A percentile compares a stretch with the other conserved stretches of the same genome.
These are phyloP conservation scores for Gallinago paraguaiae DNA, from an alignment of 2,113 vertebrate species.

Conservation along the genomic window DNA sequence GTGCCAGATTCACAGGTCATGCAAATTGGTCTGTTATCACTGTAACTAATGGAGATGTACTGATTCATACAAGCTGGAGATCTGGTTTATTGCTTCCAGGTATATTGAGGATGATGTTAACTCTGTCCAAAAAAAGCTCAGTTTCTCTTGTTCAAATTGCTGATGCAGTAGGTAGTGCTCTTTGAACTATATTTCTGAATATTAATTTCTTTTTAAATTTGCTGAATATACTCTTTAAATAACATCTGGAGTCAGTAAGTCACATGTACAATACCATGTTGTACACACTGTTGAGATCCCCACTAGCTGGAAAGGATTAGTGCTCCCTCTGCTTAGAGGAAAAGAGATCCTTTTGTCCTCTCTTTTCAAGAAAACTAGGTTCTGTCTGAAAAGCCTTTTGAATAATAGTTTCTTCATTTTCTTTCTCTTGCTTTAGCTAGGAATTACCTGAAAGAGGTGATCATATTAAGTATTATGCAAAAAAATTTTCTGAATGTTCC, in stretches of 20 bases:
- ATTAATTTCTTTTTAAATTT: background rate
- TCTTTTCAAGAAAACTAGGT: background rate
- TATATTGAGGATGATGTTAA: background rate
- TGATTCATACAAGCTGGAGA: background rate
- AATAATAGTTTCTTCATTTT: background rate
- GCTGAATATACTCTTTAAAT: background rate
- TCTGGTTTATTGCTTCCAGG: slow-evolving; percentile 1
- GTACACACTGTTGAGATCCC: background rate
- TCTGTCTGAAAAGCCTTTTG: background rate
- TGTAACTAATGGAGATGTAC: background rate
- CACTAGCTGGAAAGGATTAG: background rate
- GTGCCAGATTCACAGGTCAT: background rate
- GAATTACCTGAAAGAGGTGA: background rate
- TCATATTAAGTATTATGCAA: background rate
- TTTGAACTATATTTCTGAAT: background rate
- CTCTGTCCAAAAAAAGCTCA: background rate
- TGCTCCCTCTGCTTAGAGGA: background rate
- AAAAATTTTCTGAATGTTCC: background rate
- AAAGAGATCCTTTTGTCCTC: background rate
- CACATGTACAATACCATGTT: background rate
- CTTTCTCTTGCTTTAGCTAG: background rate
- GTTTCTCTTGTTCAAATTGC: background rate
- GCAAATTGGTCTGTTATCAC: background rate
- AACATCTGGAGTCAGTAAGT: background rate
- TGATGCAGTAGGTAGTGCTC: background rate